phyloP scores from a whole-genome alignment of 2,113 vertebrate species.

The Melierax canorus region DNA sequence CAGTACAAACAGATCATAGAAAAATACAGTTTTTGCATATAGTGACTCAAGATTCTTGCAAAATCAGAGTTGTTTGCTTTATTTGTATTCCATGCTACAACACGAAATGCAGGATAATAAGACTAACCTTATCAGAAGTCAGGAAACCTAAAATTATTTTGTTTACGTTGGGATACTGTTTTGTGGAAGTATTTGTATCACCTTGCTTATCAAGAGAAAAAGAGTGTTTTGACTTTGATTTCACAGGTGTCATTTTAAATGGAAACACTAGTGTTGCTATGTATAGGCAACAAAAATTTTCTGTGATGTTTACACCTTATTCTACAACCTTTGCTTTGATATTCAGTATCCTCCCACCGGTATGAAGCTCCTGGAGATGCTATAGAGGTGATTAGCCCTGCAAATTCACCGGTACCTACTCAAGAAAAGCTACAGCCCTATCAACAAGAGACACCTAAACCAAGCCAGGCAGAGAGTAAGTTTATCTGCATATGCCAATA shows the following conservation, averaged over 20 bases:
- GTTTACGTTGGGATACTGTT: background rate
- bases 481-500: background rate
- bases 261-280: background rate
- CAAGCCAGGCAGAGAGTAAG: slow-evolving; percentile 81
- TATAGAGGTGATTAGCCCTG: slow-evolving; percentile 96
- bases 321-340: slow-evolving; percentile 19
- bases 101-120: background rate
- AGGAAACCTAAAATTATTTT: background rate
- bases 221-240: background rate
- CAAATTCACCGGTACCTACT: slow-evolving; percentile 86
- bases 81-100: background rate
- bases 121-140: background rate
- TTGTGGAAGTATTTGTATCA: background rate
- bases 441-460: slow-evolving; percentile 74
- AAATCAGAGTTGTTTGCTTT: background rate
- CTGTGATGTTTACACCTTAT: background rate
- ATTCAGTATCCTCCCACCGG: slow-evolving; percentile 88
- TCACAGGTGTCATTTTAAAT: background rate
- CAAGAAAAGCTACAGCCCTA: slow-evolving; percentile 85
- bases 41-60: background rate
- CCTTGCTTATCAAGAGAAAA: background rate
- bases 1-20: background rate
- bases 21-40: background rate
- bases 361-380: slow-evolving; percentile 88
- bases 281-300: background rate